Evolutionary conservation across 1,140 invertebrate species (phyloP).

Genomic region (Drusus annulatus): DNA sequence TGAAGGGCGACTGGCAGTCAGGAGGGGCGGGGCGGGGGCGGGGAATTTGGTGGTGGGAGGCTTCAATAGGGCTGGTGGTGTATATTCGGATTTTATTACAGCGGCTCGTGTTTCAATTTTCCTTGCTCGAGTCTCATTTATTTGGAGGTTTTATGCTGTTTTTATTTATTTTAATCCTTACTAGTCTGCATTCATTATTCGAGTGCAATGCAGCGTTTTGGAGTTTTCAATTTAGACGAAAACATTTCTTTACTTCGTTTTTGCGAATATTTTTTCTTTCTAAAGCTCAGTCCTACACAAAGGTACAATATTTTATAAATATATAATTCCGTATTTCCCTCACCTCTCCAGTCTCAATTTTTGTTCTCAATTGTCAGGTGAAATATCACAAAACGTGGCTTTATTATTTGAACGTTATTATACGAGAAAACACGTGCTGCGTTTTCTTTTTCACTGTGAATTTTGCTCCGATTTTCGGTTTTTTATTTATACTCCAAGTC

Average conservation of each 20-base stretch:
- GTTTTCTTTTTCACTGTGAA: no score
- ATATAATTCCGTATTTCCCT: no score
- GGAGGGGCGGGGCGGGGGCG: background rate
- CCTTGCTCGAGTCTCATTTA: background rate
- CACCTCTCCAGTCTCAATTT: no score
- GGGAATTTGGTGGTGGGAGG: constrained; percentile 37
- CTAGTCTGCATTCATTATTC: constrained; percentile 3
- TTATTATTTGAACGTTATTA: no score
- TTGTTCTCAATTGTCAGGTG: no score
- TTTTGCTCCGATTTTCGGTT: background rate
- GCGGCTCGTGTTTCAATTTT: constrained; percentile 13
- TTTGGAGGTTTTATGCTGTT: background rate
- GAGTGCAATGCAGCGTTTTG: constrained; percentile 3
- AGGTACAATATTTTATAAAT: no score
- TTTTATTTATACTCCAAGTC: background rate
- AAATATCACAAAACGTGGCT: no score
- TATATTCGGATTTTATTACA: constrained; percentile 8
- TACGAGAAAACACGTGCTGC: background rate
- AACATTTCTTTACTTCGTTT: no score
- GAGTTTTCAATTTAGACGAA: background rate
- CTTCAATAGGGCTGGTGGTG: background rate
- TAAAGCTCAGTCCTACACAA: no score
- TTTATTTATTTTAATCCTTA: background rate
- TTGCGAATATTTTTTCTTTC: no score
- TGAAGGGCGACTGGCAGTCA: constrained; percentile 45